Percentiles rank a stretch among this genome's conserved stretches.
These are phyloP conservation scores for Phylloscopus collybita DNA, from an alignment of 2,797 vertebrate species.

Conservation along the genomic window DNA sequence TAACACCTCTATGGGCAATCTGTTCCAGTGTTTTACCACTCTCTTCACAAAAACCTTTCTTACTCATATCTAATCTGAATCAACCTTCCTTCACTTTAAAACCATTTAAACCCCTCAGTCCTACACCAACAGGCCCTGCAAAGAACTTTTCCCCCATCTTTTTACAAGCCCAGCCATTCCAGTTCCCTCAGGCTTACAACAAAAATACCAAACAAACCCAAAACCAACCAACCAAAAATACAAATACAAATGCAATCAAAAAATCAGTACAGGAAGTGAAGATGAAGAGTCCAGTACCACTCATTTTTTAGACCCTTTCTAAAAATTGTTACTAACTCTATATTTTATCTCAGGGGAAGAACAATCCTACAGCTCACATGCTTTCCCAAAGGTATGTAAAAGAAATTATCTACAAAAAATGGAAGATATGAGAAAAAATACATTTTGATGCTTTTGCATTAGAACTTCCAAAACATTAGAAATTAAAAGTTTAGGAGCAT, in stretches of 20 bases:
- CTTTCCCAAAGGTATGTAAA: neutral
- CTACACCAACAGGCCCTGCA: neutral
- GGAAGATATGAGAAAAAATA: slow-evolving; percentile 23
- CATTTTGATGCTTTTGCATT: neutral
- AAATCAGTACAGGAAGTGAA: neutral
- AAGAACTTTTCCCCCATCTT: neutral
- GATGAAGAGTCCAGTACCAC: neutral
- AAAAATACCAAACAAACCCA: neutral
- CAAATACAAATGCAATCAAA: neutral
- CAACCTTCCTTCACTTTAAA: neutral
- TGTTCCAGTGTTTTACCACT: neutral
- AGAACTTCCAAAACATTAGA: neutral
- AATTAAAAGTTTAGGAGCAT: neutral
- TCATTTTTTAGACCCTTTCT: neutral
- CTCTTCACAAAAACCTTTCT: neutral
- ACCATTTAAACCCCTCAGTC: neutral
- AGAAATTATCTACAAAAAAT: neutral
- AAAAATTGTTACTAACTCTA: neutral
- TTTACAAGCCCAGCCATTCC: neutral
- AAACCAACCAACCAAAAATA: neutral
- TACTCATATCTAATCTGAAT: neutral
- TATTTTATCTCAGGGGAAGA: neutral
- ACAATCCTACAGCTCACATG: neutral
- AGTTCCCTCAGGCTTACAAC: neutral
- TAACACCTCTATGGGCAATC: neutral